Evolutionary conservation across 2,888 invertebrate genomes (phyloP).

Genomic region (Coremacera marginata): DNA sequence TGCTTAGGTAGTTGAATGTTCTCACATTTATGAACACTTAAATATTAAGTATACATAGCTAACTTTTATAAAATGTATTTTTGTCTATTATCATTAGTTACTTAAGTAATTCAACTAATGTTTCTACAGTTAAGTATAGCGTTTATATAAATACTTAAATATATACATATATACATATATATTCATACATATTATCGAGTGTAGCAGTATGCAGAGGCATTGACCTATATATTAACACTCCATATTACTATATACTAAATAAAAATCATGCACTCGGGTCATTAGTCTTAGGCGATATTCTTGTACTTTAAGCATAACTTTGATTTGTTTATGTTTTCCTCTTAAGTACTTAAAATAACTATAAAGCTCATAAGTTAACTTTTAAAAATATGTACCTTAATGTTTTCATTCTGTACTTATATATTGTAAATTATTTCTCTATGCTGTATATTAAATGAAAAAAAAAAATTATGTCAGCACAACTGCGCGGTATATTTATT

Average conservation of each 20-base stretch:
- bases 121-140: conserved; percentile 40
- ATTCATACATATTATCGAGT: not conserved
- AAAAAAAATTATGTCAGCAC: not conserved
- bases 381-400: not conserved
- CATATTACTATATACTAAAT: too few species aligned
- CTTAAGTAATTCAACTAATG: conserved; percentile 37
- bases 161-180: conserved; percentile 1
- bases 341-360: not conserved
- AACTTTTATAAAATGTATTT: too few species aligned
- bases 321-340: not conserved
- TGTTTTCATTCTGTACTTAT: conserved; percentile 10
- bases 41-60: too few species aligned
- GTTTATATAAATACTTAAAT: conserved; percentile 24
- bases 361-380: not conserved
- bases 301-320: conserved; percentile 4
- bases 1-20: too few species aligned
- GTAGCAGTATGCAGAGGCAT: too few species aligned
- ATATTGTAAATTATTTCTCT: conserved; percentile 6
- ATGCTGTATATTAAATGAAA: not conserved
- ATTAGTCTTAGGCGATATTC: too few species aligned
- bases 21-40: too few species aligned
- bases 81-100: not conserved
- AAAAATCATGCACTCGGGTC: too few species aligned
- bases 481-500: too few species aligned
- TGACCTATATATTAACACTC: too few species aligned